Base-by-base conservation (phyloP, 2,888 invertebrate genomes). In the Lydus trimaculatus region DNA sequence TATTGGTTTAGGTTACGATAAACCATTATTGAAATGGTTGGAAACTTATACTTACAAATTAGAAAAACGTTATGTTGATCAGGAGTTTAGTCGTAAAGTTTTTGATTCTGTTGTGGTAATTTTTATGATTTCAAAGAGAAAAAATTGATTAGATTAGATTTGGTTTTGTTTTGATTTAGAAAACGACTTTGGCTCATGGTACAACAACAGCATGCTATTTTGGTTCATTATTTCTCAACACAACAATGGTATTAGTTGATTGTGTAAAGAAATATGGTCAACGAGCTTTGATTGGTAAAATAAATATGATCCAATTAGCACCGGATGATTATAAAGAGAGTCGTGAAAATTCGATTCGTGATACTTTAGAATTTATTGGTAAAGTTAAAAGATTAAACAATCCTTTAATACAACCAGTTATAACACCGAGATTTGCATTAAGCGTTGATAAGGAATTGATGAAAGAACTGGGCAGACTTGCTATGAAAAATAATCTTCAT, bases 191-290 rank as follows among this genome's bases (percentile, higher is more conserved):
- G 63, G 86, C 85, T 20, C 88, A 90, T 85, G 97, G 97, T 6
- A 96, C 97, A 17, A 97, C 97, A 6, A 94, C 96, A 36, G 96
- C 96, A 0, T 92, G 92, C 73, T 97, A 97, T 82, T 97, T 93
- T 85, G 95, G 92, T 4, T 93, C 96, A 0, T 88, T 96, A 13
- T 92, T 94, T 81, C 81, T 88, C 25, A 88, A 92, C 43, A 91
- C 94, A 5, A 91, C 92, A 13, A 73, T 92, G 63, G 87, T 91
- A 73, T 87, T 97, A 31, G 95, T 91, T 0, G 89, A 92, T 71
- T 89, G 91, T 80, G 91, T 88, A 2, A 84, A 89, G 0, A 85
- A 87, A 68, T 84, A 89, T 73, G 92, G 92, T 0, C 97, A 97
- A 84, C 89, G 97, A 73, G 96, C 95, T 0, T 87, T 95, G 4